Percentiles rank a stretch among this genome's conserved stretches.
Evolutionary conservation across 2,113 vertebrate species (phyloP).

Genomic region (Amphilophus citrinellus): DNA sequence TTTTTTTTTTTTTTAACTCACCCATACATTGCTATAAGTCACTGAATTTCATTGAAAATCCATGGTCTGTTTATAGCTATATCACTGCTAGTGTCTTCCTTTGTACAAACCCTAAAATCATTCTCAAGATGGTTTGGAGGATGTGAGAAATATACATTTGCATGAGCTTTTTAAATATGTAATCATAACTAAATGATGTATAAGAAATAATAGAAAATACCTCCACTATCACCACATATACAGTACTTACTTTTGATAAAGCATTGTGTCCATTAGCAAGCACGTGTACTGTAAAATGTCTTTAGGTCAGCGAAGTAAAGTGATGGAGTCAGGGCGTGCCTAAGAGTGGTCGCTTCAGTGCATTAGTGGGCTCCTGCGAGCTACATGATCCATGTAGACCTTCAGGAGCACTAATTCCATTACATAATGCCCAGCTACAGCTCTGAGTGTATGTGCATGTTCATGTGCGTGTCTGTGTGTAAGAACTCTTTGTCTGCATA

Average conservation of each 20-base stretch:
- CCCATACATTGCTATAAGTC: not conserved
- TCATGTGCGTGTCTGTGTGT: constrained; percentile 16
- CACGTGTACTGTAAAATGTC: constrained; percentile 13
- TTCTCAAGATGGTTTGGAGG: not conserved
- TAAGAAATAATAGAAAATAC: not conserved
- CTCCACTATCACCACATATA: not conserved
- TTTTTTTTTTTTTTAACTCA: not conserved
- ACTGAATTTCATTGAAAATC: not conserved
- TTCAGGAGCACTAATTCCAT: constrained; percentile 71
- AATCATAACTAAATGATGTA: not conserved
- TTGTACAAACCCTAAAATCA: not conserved
- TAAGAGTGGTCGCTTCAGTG: constrained; percentile 50
- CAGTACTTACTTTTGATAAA: constrained; percentile 3
- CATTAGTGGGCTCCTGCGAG: constrained; percentile 64
- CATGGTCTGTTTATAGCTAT: not conserved
- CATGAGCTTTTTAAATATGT: not conserved
- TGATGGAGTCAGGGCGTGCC: constrained; percentile 55
- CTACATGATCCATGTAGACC: constrained; percentile 61
- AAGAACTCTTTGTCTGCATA: constrained; percentile 21
- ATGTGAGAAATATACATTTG: not conserved
- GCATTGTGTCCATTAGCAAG: constrained; percentile 23
- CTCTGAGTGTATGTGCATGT: constrained; percentile 33
- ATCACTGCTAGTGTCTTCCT: not conserved
- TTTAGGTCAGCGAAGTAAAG: constrained; percentile 33
- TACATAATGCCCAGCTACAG: constrained; percentile 64